Conservation (phyloP, 2,797 vertebrate species). For the Macrochelys suwanniensis region DNA sequence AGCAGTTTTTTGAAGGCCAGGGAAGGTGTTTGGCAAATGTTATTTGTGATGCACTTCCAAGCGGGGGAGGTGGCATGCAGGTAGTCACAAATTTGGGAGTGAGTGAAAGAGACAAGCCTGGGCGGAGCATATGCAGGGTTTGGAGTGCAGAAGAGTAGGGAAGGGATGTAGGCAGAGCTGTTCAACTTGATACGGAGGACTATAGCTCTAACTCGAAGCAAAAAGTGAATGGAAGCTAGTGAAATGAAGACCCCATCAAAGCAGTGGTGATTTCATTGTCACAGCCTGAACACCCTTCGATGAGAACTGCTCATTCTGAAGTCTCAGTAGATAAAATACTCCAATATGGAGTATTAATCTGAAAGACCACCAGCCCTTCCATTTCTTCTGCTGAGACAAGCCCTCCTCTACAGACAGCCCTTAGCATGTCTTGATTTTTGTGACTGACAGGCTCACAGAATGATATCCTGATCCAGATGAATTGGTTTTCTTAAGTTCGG, state of each 20-base stretch:
- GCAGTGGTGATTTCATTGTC: neutral
- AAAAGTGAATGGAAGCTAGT: neutral
- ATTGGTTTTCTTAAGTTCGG: neutral
- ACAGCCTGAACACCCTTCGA: neutral
- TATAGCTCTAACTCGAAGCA: neutral
- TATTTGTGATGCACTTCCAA: neutral
- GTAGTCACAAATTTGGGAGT: neutral
- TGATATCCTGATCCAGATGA: neutral
- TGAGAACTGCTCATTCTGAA: slow-evolving; percentile 14
- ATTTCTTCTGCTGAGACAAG: neutral
- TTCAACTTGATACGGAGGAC: neutral
- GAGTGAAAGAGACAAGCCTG: neutral
- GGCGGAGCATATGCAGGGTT: neutral
- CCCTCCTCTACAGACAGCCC: neutral
- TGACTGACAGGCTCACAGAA: slow-evolving; percentile 9
- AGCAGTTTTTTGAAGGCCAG: neutral
- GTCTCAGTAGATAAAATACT: neutral
- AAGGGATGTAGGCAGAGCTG: neutral
- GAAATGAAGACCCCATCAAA: neutral
- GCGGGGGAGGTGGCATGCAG: neutral
- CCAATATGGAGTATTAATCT: neutral
- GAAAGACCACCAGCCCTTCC: neutral
- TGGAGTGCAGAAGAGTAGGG: neutral
- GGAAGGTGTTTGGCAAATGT: neutral
- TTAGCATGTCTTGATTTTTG: neutral